Conservation (phyloP, 2,113 vertebrate genomes). For the Halichoeres trimaculatus region DNA sequence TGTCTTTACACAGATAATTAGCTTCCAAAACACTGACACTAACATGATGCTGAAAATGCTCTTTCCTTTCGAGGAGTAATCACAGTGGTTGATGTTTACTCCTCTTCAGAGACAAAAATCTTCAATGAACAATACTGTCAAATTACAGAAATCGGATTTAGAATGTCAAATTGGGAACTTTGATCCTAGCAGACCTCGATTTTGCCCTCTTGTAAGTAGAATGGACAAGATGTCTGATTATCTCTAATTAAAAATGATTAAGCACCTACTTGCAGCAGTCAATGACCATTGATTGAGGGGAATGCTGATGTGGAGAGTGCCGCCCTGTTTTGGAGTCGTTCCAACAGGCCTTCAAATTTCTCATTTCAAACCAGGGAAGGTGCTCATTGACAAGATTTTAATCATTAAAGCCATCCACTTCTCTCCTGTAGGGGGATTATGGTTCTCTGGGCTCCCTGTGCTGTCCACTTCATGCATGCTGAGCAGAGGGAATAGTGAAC, state of each 20-base stretch:
- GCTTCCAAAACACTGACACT: slow-evolving; percentile 27
- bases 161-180: slow-evolving; percentile 70
- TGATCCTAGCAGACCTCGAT: slow-evolving; percentile 68
- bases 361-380: slow-evolving; percentile 80
- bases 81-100: slow-evolving; percentile 6
- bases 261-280: slow-evolving; percentile 83
- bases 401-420: slow-evolving; percentile 82
- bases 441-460: slow-evolving; percentile 71
- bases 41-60: neutral
- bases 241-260: slow-evolving; percentile 88
- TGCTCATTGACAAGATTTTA: slow-evolving; percentile 81
- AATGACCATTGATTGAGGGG: slow-evolving; percentile 82
- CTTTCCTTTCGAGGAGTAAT: slow-evolving; percentile 2
- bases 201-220: slow-evolving; percentile 73
- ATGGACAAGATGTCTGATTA: slow-evolving; percentile 86
- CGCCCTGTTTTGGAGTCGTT: slow-evolving; percentile 66
- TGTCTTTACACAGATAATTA: slow-evolving; percentile 34
- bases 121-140: slow-evolving; percentile 56
- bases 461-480: slow-evolving; percentile 72
- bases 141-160: slow-evolving; percentile 60
- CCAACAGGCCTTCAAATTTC: slow-evolving; percentile 81
- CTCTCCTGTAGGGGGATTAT: slow-evolving; percentile 78
- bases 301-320: slow-evolving; percentile 80
- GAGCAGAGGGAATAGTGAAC: slow-evolving; percentile 66
- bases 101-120: slow-evolving; percentile 26